Conservation (phyloP, 2,797 vertebrate species). For the Sternotherus odoratus region DNA sequence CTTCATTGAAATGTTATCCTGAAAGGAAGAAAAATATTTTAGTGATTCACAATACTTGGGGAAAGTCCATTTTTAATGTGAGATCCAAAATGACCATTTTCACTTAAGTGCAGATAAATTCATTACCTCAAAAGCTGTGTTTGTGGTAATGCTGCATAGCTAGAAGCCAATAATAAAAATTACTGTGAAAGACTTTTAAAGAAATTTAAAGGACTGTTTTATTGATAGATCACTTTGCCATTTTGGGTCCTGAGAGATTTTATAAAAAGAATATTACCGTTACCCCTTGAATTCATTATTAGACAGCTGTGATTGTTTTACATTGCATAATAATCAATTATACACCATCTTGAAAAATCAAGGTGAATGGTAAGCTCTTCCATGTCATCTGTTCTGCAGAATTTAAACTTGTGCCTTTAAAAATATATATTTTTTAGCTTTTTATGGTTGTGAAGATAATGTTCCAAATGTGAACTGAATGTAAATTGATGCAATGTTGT, state of each 20-base stretch:
- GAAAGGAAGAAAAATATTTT: neutral
- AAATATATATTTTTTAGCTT: neutral
- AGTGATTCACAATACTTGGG: neutral
- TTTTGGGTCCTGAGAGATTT: neutral
- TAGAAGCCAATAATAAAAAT: neutral
- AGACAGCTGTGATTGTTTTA: neutral
- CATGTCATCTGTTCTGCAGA: neutral
- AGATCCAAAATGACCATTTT: neutral
- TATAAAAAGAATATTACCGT: neutral
- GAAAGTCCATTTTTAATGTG: slow-evolving; percentile 46
- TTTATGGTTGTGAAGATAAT: neutral
- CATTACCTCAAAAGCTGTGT: neutral
- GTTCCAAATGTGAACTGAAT: neutral
- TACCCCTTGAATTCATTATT: neutral
- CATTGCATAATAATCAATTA: neutral
- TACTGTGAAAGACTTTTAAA: neutral
- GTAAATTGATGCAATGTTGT: neutral
- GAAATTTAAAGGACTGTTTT: neutral
- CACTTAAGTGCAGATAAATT: neutral
- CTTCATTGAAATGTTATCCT: slow-evolving; percentile 22
- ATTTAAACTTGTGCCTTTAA: neutral
- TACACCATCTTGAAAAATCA: neutral
- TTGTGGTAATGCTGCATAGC: neutral
- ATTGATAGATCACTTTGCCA: neutral
- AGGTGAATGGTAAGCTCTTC: neutral